Evolutionary conservation across 2,888 invertebrate genomes (phyloP).

Genomic region (Aspidiotus destructor): DNA sequence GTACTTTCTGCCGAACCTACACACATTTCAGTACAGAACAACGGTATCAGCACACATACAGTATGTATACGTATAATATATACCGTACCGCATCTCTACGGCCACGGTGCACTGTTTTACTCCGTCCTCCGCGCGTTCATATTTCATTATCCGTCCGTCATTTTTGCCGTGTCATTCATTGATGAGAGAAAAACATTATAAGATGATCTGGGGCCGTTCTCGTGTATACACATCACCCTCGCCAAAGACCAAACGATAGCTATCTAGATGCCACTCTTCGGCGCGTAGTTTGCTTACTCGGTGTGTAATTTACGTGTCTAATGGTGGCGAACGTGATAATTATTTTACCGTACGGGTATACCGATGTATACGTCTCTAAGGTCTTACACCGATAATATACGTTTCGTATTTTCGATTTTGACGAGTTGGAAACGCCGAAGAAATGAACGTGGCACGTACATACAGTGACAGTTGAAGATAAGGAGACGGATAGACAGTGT

Average conservation of each 20-base stretch:
- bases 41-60: not conserved
- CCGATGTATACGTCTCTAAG: no score
- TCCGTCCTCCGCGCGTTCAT: constrained; percentile 11
- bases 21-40: not conserved
- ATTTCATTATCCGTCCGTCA: constrained; percentile 23
- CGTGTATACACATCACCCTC: constrained; percentile 1
- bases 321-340: constrained; percentile 2
- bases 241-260: not conserved
- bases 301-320: constrained; percentile 4
- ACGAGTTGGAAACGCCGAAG: no score
- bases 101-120: not conserved
- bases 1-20: no score
- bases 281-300: not conserved
- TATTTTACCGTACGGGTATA: not conserved
- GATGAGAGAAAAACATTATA: constrained; percentile 33
- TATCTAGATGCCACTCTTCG: constrained; percentile 24
- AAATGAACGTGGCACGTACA: no score
- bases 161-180: constrained; percentile 32
- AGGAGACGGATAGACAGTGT: no score
- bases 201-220: constrained; percentile 13
- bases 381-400: no score
- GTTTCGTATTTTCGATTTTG: no score
- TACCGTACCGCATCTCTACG: no score
- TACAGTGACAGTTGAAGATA: no score
- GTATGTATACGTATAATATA: not conserved